Evolutionary conservation across 2,888 invertebrate genomes (phyloP).

Genomic region (Lumbricus terrestris): DNA sequence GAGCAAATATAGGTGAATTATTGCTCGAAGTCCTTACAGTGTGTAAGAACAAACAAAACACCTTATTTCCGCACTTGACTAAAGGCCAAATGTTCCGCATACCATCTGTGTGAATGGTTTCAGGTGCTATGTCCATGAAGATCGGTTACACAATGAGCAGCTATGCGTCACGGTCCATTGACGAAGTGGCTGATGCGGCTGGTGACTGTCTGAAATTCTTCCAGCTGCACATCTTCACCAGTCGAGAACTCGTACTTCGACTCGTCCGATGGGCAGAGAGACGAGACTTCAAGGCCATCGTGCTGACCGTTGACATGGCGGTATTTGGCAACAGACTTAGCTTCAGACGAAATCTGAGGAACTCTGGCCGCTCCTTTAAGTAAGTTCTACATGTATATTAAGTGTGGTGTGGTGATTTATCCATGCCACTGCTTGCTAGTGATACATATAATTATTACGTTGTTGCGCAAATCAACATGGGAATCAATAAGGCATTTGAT

Average conservation of each 20-base stretch:
- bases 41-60: no score
- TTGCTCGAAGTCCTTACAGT: no score
- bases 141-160: conserved; percentile 81
- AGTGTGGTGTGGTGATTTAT: background rate
- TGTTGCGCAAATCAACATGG: no score
- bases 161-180: conserved; percentile 79
- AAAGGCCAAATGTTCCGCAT: no score
- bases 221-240: conserved; percentile 80
- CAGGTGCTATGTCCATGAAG: conserved; percentile 75
- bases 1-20: no score
- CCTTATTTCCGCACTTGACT: no score
- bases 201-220: conserved; percentile 75
- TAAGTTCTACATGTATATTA: background rate
- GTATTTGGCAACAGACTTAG: background rate
- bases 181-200: conserved; percentile 74
- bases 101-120: background rate
- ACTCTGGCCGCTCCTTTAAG: background rate
- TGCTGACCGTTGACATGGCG: conserved; percentile 32
- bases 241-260: conserved; percentile 47
- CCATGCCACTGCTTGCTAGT: no score
- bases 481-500: no score
- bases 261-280: conserved; percentile 20
- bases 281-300: conserved; percentile 22
- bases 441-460: no score
- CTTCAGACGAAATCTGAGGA: background rate